A percentile compares a stretch with the other conserved stretches of the same genome.
Evolutionary conservation across 2,797 vertebrate species (phyloP).

Genomic region (Acanthurus lineatus): DNA sequence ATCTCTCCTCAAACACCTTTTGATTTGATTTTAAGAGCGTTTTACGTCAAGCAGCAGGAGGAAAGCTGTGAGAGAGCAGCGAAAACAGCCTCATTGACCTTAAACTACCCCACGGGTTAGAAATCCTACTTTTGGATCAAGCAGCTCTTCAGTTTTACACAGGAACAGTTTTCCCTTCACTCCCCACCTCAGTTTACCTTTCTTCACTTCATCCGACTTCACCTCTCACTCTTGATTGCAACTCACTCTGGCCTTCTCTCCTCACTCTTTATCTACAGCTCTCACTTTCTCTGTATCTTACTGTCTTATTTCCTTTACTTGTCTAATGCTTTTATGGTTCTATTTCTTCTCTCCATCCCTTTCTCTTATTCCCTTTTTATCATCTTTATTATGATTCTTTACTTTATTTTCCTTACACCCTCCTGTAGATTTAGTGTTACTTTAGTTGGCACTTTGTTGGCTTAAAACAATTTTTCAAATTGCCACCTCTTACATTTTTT

Average conservation of each 20-base stretch:
- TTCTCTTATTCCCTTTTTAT: conserved; percentile 26
- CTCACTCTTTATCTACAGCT: conserved; percentile 31
- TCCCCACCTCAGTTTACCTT: conserved; percentile 43
- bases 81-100: conserved; percentile 22
- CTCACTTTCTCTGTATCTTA: conserved; percentile 27
- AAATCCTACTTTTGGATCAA: background rate
- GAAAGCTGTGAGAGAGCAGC: background rate
- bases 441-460: conserved; percentile 2
- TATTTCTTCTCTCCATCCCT: conserved; percentile 7
- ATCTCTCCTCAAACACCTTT: background rate
- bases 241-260: conserved; percentile 3
- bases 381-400: conserved; percentile 34
- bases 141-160: background rate
- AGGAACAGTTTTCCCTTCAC: conserved; percentile 5
- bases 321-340: conserved; percentile 36
- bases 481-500: background rate
- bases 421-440: conserved; percentile 24
- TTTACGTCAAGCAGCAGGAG: background rate
- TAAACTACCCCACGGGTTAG: conserved; percentile 3
- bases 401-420: conserved; percentile 5
- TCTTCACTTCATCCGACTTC: conserved; percentile 18
- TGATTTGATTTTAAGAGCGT: conserved; percentile 6
- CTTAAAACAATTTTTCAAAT: background rate
- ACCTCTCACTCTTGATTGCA: conserved; percentile 26
- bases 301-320: conserved; percentile 24